Evolutionary conservation across 2,113 vertebrate species (phyloP).

Genomic region (Hirundichthys speculiger): DNA sequence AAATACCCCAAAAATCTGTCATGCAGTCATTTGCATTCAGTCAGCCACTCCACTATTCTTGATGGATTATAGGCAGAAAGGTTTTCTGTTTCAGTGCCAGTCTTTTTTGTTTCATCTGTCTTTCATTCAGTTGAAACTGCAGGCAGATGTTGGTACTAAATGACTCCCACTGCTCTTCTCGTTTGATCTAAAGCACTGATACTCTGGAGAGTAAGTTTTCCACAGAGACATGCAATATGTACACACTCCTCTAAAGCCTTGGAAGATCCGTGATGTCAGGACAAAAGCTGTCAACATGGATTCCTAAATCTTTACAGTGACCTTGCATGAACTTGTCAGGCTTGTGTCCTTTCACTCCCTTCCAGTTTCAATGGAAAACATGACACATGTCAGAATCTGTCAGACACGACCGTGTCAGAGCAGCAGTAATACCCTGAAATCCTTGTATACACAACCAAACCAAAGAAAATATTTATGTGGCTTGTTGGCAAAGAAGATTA

Average conservation of each 20-base stretch:
- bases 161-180: background rate
- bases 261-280: conserved; percentile 25
- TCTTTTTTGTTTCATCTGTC: background rate
- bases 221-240: background rate
- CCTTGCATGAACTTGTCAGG: conserved; percentile 42
- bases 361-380: conserved; percentile 36
- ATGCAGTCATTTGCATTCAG: background rate
- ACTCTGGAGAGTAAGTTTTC: background rate
- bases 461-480: no score
- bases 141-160: background rate
- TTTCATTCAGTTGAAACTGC: background rate
- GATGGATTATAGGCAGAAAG: background rate
- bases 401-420: conserved; percentile 11
- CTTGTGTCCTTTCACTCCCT: conserved; percentile 34
- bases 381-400: conserved; percentile 53
- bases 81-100: background rate
- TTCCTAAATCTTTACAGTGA: conserved; percentile 42
- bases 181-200: background rate
- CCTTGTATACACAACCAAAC: background rate
- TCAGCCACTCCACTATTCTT: background rate
- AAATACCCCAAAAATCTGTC: no score
- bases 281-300: conserved; percentile 40
- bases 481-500: no score
- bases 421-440: conserved; percentile 13
- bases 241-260: conserved; percentile 26